Evolutionary conservation across 2,797 vertebrate species (phyloP), one percentile per base, ranked within the genome.

Genomic region (Gallinago nigripennis): DNA sequence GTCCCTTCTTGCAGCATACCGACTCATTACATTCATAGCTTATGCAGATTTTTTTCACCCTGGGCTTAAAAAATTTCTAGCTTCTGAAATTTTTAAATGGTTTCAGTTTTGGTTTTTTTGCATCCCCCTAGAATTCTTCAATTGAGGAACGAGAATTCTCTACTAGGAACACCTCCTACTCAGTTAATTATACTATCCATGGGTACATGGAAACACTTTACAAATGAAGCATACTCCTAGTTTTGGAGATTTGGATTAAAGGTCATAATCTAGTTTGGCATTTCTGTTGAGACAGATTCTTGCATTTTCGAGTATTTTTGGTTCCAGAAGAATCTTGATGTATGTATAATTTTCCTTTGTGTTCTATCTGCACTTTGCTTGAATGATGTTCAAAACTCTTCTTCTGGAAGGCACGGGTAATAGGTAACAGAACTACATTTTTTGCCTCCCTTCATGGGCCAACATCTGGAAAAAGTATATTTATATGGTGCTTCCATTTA

Each of bases 401-500:
- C 39, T 66, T 88, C 78, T 92, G 76, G 82, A 92, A 88, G 88
- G 56, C 88, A 93, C 9, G 30, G 63, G 66, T 92, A 96, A 96
- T 80, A 89, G 72, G 53, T 69, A 93, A 92, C 81, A 95, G 83
- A 90, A 46, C 19, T n/a, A 75, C 60, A 87, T 90, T 85, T 95
- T 96, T 93, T 94, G 17, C 61, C 41, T 89, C 37, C 16, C n/a
- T 73, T 46, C 33, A 24, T 33, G 18, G 33, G 91, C 71, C 83
- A 94, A 92, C 78, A 95, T 93, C 91, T 95, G 90, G 85, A 95
- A 96, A 94, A 88, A 61, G 3, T 39, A 3, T n/a, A 14, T 71
- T 86, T 94, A 93, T 94, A 71, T 2, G 5, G 21, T 77, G 16
- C 30, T 93, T 93, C 68, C 46, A 85, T 6, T 7, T 60, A 94